Conservation (phyloP, 2,888 invertebrate species). For the Cataglyphis cursor region DNA sequence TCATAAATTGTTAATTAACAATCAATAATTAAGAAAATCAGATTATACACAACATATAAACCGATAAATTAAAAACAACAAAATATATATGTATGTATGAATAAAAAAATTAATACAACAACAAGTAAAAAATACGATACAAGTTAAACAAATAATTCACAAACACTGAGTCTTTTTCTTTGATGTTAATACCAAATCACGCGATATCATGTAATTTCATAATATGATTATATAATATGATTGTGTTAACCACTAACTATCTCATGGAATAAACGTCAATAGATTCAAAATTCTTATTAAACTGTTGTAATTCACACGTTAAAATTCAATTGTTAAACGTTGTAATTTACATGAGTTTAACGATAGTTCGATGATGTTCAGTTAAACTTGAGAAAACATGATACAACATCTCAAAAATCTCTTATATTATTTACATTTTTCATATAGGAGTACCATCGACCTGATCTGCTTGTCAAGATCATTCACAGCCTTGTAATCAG, state of each 20-base stretch:
- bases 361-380: constrained; percentile 6
- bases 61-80: constrained; percentile 18
- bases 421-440: constrained; percentile 62
- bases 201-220: neutral
- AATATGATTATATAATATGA: constrained; percentile 8
- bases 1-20: constrained; percentile 25
- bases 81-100: neutral
- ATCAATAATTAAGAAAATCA: neutral
- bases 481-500: constrained; percentile 78
- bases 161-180: neutral
- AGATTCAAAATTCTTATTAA: constrained; percentile 16
- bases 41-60: constrained; percentile 10
- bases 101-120: neutral
- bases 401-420: constrained; percentile 48
- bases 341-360: constrained; percentile 26
- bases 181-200: constrained; percentile 38
- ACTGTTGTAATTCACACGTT: neutral
- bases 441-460: constrained; percentile 60
- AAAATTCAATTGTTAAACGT: neutral
- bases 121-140: constrained; percentile 17
- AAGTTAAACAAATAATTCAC: constrained; percentile 9
- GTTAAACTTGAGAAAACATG: constrained; percentile 40
- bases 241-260: constrained; percentile 49
- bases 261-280: constrained; percentile 38
- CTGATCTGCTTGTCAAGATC: constrained; percentile 70